These are phyloP conservation scores for Polypedilum pembai DNA, from an alignment of 1,140 invertebrate species.

Conservation along the genomic window DNA sequence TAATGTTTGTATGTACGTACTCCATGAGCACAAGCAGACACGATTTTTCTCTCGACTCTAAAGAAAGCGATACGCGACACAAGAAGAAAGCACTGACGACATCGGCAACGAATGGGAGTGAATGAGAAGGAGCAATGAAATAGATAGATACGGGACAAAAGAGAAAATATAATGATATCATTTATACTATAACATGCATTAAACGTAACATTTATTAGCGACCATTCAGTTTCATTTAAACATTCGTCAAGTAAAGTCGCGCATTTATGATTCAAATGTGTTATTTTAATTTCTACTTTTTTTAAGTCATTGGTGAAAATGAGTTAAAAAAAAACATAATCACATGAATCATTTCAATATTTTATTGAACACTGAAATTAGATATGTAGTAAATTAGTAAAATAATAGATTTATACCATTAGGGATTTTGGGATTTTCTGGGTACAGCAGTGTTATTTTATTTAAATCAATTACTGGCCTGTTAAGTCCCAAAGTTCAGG, in stretches of 20 bases:
- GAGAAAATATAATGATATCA: constrained; percentile 11
- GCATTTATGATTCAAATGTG: too few relatives aligned
- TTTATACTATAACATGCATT: constrained; percentile 14
- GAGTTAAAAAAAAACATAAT: neutral
- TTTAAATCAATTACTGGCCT: constrained; percentile 3
- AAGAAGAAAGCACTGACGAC: neutral
- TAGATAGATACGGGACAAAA: neutral
- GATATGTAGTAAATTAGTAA: too few relatives aligned
- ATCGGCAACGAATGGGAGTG: neutral
- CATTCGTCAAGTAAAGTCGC: constrained; percentile 23
- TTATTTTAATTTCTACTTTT: too few relatives aligned
- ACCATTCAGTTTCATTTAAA: neutral
- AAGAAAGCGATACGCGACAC: neutral
- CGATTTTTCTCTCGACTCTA: neutral
- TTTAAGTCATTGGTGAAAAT: too few relatives aligned
- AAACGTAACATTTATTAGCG: constrained; percentile 24
- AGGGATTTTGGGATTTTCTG: constrained; percentile 16
- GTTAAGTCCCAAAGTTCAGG: neutral
- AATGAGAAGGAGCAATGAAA: neutral
- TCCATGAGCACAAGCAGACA: neutral
- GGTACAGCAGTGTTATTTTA: constrained; percentile 17
- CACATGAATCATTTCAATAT: neutral
- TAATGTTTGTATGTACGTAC: too few relatives aligned
- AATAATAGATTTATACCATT: constrained; percentile 1
- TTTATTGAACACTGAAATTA: too few relatives aligned